phyloP scores from a whole-genome alignment of 2,888 invertebrate genomes.

The Nysson spinosus region DNA sequence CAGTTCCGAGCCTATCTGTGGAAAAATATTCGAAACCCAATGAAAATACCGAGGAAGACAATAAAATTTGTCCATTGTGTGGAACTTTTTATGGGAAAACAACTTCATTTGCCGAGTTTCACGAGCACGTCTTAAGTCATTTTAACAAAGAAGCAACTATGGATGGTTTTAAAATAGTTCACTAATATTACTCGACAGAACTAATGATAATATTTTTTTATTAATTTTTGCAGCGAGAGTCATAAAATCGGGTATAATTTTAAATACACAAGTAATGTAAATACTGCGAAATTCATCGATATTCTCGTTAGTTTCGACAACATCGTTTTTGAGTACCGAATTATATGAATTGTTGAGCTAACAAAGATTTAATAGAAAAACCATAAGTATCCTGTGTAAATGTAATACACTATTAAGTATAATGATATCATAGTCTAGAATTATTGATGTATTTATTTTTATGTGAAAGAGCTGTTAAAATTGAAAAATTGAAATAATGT shows the following conservation, averaged over 20 bases:
- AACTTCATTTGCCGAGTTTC: conserved; percentile 82
- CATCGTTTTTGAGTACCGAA: conserved; percentile 27
- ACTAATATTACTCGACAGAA: conserved; percentile 29
- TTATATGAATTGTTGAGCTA: conserved; percentile 25
- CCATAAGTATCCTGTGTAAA: not conserved
- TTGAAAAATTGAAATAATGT: not conserved
- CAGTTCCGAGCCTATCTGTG: conserved; percentile 46
- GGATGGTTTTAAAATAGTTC: conserved; percentile 58
- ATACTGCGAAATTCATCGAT: conserved; percentile 8
- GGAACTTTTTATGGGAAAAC: conserved; percentile 81
- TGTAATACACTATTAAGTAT: not conserved
- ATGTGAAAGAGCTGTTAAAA: conserved; percentile 7
- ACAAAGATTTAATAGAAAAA: conserved; percentile 5
- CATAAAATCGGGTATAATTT: not conserved
- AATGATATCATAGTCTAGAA: not conserved
- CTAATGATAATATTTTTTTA: not conserved
- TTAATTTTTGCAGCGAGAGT: not conserved
- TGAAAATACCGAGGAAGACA: conserved; percentile 69
- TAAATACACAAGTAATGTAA: conserved; percentile 10
- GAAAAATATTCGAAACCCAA: conserved; percentile 74
- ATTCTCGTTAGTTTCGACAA: conserved; percentile 1
- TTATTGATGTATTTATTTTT: conserved; percentile 34
- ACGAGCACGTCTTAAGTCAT: conserved; percentile 87
- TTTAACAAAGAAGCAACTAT: conserved; percentile 80
- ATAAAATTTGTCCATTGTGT: conserved; percentile 88